Base-by-base conservation (phyloP, 2,888 invertebrate species). In the Prosapia bicincta region DNA sequence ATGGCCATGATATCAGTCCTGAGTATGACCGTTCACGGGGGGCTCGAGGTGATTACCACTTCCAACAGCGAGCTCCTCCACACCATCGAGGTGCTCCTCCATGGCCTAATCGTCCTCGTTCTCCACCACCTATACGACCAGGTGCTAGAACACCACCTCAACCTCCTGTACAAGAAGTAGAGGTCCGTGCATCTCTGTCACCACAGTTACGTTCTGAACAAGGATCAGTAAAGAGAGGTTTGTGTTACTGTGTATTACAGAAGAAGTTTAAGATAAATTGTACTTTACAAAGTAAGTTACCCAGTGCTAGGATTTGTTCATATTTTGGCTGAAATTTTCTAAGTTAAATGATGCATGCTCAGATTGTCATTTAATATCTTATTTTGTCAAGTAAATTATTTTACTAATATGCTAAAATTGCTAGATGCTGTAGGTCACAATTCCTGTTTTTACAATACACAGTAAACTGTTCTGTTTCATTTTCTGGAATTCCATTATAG, bases 1-100 rank as follows among this genome's bases (percentile, higher is more conserved):
- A 79, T 2, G 78, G 80, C 25, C 79, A 81, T 69, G 81, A 81
- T 66, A 72, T 79, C 43, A 79, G 80, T 54, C 79, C 80, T 10
- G 79, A 79, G 67, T 80, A 78, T 66, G 76, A 79, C 30, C 54
- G 77, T 24, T 72, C 32, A n/a, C 20, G 74, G 43, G 74, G 71
- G 15, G 24, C 69, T 26, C 32, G 71, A 7, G 71, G 71, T 2
- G 72, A 73, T 26, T 71, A 43, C 23, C 76, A 71, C 54, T 71
- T 68, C 54, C 76, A 28, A n/a, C 75, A 72, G 15, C 74, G 77
- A 23, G 28, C 72, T 66, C 69, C 72, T 2, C 71, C 43, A 5
- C 71, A 76, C 65, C 25, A 65, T 25, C 69, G 74, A 32, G 72
- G 69, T 15, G n/a, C 54, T 26, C 26, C 38, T 1, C 43, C 66